These are phyloP conservation scores for Metalampra italica DNA, from an alignment of 2,888 invertebrate species.

Conservation along the genomic window DNA sequence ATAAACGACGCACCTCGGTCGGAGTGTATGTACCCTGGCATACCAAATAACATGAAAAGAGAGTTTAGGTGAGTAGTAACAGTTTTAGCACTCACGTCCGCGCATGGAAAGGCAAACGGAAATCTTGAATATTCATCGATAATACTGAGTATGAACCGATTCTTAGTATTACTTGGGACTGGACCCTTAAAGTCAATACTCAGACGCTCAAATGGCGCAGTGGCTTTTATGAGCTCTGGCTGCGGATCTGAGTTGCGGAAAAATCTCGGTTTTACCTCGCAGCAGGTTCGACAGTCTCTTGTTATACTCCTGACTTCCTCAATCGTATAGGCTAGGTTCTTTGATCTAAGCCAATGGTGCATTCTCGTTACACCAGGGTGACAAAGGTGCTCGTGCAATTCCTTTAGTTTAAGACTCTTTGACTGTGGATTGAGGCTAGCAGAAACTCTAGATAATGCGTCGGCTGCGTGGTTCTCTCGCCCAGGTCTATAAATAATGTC, in stretches of 20 bases:
- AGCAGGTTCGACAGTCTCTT: background rate
- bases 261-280: background rate
- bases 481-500: background rate
- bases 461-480: background rate
- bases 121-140: slow-evolving; percentile 14
- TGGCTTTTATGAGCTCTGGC: too few species aligned
- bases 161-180: slow-evolving; percentile 9
- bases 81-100: slow-evolving; percentile 5
- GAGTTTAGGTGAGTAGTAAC: slow-evolving; percentile 8
- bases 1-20: slow-evolving; percentile 11
- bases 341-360: background rate
- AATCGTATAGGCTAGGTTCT: background rate
- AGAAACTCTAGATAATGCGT: background rate
- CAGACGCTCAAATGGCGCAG: too few species aligned
- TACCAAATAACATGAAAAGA: too few species aligned
- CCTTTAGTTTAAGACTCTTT: background rate
- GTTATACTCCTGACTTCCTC: background rate
- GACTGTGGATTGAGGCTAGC: background rate
- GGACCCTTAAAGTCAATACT: too few species aligned
- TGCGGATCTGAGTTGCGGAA: slow-evolving; percentile 7
- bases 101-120: slow-evolving; percentile 13
- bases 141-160: slow-evolving; percentile 12
- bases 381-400: background rate
- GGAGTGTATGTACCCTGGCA: slow-evolving; percentile 8
- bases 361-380: background rate